These are phyloP conservation scores for Dolichotis patagonum DNA, from an alignment of 2,113 vertebrate species.

Conservation along the genomic window DNA sequence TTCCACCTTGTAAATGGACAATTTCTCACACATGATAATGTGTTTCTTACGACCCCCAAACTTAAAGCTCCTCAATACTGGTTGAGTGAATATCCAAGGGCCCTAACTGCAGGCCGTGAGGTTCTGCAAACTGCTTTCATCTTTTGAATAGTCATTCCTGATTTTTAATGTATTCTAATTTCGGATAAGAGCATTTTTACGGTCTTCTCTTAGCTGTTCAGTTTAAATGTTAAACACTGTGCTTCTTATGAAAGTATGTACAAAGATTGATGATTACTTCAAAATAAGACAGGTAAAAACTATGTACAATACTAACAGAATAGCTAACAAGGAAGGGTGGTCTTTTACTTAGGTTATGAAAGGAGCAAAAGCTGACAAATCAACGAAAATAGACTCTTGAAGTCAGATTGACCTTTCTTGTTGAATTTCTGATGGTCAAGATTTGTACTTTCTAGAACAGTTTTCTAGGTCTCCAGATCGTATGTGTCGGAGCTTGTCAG, in stretches of 20 bases:
- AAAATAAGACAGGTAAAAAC: not conserved
- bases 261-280: not conserved
- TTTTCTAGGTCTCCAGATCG: not conserved
- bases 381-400: not conserved
- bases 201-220: not conserved
- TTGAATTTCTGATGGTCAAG: not conserved
- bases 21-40: not conserved
- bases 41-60: not conserved
- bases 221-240: not conserved
- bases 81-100: not conserved
- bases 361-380: not conserved
- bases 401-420: not conserved
- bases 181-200: not conserved
- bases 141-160: not conserved
- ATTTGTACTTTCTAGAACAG: not conserved
- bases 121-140: not conserved
- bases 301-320: not conserved
- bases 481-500: not conserved
- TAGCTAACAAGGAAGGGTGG: not conserved
- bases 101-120: not conserved
- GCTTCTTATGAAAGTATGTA: not conserved
- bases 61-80: not conserved
- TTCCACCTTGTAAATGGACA: accelerated
- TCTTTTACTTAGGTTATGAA: not conserved
- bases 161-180: not conserved